Evolutionary conservation across 2,888 invertebrate species (phyloP).

Genomic region (Coelopa pilipes): DNA sequence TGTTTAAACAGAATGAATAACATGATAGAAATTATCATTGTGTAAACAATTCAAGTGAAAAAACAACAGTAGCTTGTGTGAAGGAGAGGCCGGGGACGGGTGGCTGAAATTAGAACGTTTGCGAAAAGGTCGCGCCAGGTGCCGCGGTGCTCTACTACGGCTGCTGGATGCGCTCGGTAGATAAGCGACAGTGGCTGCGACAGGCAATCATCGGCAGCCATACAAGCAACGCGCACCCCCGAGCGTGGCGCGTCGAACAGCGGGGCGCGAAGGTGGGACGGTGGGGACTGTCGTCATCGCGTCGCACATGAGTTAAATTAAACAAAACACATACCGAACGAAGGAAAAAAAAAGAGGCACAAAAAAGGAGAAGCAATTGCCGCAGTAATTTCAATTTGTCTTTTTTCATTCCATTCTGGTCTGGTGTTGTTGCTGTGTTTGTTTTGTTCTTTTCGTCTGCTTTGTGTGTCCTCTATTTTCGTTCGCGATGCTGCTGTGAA

Average conservation of each 20-base stretch:
- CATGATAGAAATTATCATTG: not conserved
- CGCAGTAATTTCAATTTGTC: not conserved
- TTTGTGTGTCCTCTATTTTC: too few relatives aligned
- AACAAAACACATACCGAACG: constrained; percentile 34
- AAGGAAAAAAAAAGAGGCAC: constrained; percentile 31
- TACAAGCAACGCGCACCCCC: constrained; percentile 35
- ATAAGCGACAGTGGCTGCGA: constrained; percentile 33
- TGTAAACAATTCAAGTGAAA: constrained; percentile 5
- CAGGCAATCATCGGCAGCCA: not conserved
- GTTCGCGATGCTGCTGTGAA: not conserved
- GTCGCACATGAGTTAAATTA: constrained; percentile 49
- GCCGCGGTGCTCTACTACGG: not conserved
- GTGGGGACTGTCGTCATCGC: constrained; percentile 34
- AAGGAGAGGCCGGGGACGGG: not conserved
- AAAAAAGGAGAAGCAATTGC: constrained; percentile 37
- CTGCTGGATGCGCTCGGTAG: constrained; percentile 28
- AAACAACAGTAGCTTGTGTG: not conserved
- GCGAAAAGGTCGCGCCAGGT: constrained; percentile 1
- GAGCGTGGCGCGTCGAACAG: constrained; percentile 1
- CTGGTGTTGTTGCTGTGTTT: not conserved
- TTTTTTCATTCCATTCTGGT: too few relatives aligned
- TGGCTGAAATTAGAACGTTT: not conserved
- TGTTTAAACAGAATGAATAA: too few relatives aligned
- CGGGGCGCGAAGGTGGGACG: constrained; percentile 36
- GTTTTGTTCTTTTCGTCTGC: not conserved